Percentiles rank a stretch among this genome's conserved stretches.
Conservation (phyloP, 2,113 vertebrate species). For the Helogale parvula region DNA sequence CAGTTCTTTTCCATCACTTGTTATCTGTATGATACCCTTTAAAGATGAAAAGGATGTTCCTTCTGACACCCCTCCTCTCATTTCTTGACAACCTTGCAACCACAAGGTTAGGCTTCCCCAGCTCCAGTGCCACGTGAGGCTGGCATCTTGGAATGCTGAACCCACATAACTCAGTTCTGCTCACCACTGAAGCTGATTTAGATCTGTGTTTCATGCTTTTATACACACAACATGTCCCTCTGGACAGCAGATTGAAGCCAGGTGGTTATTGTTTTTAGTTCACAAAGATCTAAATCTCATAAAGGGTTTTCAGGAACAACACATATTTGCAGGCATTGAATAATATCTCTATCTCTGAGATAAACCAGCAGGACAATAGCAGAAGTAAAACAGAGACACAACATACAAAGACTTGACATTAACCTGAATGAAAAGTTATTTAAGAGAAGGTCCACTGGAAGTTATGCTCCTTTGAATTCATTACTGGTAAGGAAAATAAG, state of each 20-base stretch:
- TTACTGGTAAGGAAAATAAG: constrained; percentile 35
- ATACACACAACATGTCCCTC: constrained; percentile 31
- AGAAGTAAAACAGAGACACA: constrained; percentile 54
- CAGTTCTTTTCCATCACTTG: neutral
- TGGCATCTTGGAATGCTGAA: neutral
- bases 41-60: neutral
- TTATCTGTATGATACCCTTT: neutral
- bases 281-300: constrained; percentile 60
- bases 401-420: constrained; percentile 32
- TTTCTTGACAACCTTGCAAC: neutral
- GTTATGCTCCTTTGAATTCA: constrained; percentile 39
- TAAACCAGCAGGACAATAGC: constrained; percentile 48
- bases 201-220: constrained; percentile 60
- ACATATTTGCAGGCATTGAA: constrained; percentile 36
- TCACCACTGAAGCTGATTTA: constrained; percentile 19
- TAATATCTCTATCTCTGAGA: constrained; percentile 48
- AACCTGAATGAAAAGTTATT: constrained; percentile 51
- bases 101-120: neutral
- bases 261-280: constrained; percentile 67
- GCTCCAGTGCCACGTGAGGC: neutral
- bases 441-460: neutral
- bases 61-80: neutral
- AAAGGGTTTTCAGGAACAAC: constrained; percentile 52
- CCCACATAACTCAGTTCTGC: constrained; percentile 37
- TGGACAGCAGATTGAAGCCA: constrained; percentile 62